phyloP scores from a whole-genome alignment of 2,888 invertebrate species.

The Pinctada fucata region DNA sequence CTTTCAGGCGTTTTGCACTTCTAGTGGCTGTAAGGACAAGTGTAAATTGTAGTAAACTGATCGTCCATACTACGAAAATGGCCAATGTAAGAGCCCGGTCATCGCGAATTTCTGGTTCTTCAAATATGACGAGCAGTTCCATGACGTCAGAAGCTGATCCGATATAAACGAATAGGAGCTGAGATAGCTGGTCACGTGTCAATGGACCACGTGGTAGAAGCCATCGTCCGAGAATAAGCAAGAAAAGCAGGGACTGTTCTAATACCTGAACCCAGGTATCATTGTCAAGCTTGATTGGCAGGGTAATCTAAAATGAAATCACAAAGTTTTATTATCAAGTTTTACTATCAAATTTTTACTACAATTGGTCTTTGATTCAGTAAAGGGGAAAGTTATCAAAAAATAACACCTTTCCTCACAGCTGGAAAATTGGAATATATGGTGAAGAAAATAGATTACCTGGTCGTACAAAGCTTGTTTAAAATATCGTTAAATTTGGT shows the following conservation, averaged over 20 bases:
- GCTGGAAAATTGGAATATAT: too few relatives aligned
- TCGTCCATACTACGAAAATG: slow-evolving; percentile 72
- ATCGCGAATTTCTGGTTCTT: slow-evolving; percentile 60
- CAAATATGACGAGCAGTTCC: slow-evolving; percentile 68
- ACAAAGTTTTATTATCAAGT: background rate
- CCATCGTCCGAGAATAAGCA: slow-evolving; percentile 71
- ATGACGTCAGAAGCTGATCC: slow-evolving; percentile 74
- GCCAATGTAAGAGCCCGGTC: slow-evolving; percentile 67
- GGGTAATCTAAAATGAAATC: slow-evolving; percentile 42
- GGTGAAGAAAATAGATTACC: too few relatives aligned
- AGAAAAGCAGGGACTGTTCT: slow-evolving; percentile 67
- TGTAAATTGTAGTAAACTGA: slow-evolving; percentile 74
- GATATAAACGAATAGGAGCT: slow-evolving; percentile 76
- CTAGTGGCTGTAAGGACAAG: slow-evolving; percentile 72
- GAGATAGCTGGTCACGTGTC: slow-evolving; percentile 75
- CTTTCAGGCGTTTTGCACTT: background rate
- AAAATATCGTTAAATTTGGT: too few relatives aligned
- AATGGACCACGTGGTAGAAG: slow-evolving; percentile 70
- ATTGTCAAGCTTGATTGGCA: slow-evolving; percentile 51
- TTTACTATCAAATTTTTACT: background rate
- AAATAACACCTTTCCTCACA: too few relatives aligned
- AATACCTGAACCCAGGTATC: slow-evolving; percentile 64
- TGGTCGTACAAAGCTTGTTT: too few relatives aligned
- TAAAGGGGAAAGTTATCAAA: too few relatives aligned
- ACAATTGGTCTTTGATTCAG: too few relatives aligned